Evolutionary conservation across 2,888 invertebrate genomes (phyloP).

Genomic region (Dusona sp.): DNA sequence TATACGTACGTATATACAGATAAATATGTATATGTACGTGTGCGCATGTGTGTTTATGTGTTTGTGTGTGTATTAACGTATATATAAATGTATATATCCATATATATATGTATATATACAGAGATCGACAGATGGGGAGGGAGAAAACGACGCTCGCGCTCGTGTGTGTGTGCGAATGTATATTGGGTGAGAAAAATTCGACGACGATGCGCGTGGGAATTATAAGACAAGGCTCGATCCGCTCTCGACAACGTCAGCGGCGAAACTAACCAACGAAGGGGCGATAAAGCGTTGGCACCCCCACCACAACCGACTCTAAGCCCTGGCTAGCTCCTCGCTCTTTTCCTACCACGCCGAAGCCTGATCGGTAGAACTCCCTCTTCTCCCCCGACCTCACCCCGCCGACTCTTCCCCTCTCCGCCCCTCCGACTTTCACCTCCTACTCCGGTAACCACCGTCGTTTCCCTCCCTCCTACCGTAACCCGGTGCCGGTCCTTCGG

Average conservation of each 20-base stretch:
- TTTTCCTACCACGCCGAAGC: slow-evolving; percentile 40
- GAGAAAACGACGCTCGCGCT: slow-evolving; percentile 35
- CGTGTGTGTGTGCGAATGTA: slow-evolving; percentile 29
- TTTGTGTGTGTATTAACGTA: too few species aligned
- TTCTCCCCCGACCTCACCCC: slow-evolving; percentile 24
- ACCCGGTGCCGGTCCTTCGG: slow-evolving; percentile 45
- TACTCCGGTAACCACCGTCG: slow-evolving; percentile 1
- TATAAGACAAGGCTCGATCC: slow-evolving; percentile 72
- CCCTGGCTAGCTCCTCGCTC: slow-evolving; percentile 54
- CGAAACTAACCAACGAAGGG: slow-evolving; percentile 79
- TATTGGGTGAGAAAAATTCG: slow-evolving; percentile 58
- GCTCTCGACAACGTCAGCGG: slow-evolving; percentile 79
- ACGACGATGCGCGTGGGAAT: slow-evolving; percentile 65
- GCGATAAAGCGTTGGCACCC: slow-evolving; percentile 77
- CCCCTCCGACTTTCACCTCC: slow-evolving; percentile 8
- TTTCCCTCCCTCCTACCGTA: neutral
- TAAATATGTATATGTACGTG: neutral
- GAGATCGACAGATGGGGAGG: neutral
- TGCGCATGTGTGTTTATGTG: neutral
- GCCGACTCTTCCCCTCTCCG: slow-evolving; percentile 15
- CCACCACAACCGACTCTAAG: slow-evolving; percentile 41
- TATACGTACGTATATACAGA: neutral
- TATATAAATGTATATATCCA: neutral
- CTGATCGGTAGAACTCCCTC: slow-evolving; percentile 12
- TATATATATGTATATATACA: neutral